Evolutionary conservation across 2,888 invertebrate species (phyloP), one percentile per base, ranked within the genome.

Genomic region (Papilio elwesi): DNA sequence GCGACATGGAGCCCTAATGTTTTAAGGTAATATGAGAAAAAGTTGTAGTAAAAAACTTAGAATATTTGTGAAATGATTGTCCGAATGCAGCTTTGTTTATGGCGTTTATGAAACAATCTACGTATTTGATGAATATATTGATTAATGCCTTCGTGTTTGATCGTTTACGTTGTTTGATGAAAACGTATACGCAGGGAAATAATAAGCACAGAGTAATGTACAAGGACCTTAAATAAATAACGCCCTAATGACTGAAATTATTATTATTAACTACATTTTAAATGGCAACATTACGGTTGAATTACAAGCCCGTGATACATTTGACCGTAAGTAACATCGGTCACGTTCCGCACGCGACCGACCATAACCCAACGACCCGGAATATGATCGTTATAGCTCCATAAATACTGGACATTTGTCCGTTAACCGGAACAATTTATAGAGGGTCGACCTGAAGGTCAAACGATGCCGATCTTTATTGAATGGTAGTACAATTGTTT

Each of bases 311-410:
- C 43, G 8, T 43, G 15, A 11, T 15, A 5, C 43, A 13, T 11
- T 62, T 43, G 13, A 52, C 38, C 9, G 62, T 57, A 75, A 72
- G 70, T 73, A 75, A 76, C 80, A 85, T 85, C 84, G 84, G 84
- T 79, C 83, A 78, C 74, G 82, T 86, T 85, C 75, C 67, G 81
- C 84, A 83, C 85, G 78, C 71, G 78, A 81, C 83, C 83, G 82
- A 83, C 83, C 82, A 78, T 67, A 64, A 76, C 70, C 55, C 57
- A 83, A 78, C 83, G 83, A 78, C 80, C 81, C 80, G 79, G 79
- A 81, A 82, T 80, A 78, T 77, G 16, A 36, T 26, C 66, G 65
- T 43, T 57, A 55, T 12, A 71, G 49, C 51, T 10, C 11, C 67
- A n/a, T 53, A 51, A 55, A 69, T 62, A 53, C 47, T 64, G 47